Evolutionary conservation across 2,797 vertebrate genomes (phyloP).

Genomic region (Pitangus sulphuratus): DNA sequence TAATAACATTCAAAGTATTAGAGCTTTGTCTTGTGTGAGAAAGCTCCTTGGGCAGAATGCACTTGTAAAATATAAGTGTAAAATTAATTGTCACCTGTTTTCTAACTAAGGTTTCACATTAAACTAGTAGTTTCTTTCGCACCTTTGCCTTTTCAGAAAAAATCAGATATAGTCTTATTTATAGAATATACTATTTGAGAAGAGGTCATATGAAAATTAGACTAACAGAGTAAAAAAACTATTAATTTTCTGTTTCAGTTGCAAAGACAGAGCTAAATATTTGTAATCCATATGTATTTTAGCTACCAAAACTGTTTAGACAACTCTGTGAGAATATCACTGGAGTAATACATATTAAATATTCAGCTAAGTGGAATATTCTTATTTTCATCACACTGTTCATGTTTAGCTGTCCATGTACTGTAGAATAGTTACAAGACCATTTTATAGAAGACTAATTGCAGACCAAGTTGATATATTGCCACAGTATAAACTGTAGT

Average conservation of each 20-base stretch:
- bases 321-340: not conserved
- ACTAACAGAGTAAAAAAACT: not conserved
- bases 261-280: not conserved
- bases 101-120: not conserved
- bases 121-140: not conserved
- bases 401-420: not conserved
- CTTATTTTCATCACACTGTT: not conserved
- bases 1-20: not conserved
- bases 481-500: not conserved
- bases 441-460: not conserved
- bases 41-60: not conserved
- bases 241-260: not conserved
- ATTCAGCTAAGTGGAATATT: not conserved
- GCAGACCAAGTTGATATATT: not conserved
- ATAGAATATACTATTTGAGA: not conserved
- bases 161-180: not conserved
- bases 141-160: not conserved
- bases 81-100: not conserved
- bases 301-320: not conserved
- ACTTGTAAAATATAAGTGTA: not conserved
- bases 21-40: not conserved
- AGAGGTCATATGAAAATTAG: not conserved
- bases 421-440: not conserved
- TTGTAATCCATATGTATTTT: not conserved
- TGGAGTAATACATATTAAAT: not conserved